phyloP scores from a whole-genome alignment of 2,113 vertebrate genomes.

The Elephantulus edwardii region DNA sequence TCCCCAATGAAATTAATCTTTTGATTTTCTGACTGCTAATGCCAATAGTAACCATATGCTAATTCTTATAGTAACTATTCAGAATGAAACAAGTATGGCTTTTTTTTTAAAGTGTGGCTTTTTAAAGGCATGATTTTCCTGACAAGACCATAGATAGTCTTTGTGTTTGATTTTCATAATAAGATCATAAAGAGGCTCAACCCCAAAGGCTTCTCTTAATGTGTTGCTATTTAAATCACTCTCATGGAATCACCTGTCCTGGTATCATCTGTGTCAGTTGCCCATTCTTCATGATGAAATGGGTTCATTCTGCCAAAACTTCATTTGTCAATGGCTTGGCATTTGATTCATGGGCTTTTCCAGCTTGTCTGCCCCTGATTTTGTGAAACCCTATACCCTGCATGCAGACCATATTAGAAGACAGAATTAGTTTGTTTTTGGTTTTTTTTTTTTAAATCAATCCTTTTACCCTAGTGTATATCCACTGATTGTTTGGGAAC shows the following conservation, averaged over 20 bases:
- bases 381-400: not conserved
- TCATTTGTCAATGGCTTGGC: not conserved
- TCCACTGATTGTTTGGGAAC: not conserved
- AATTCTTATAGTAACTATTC: constrained; percentile 7
- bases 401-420: not conserved
- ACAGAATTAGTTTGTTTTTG: constrained; percentile 21
- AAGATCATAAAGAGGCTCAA: not conserved
- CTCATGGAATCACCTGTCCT: not conserved
- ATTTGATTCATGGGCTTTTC: not conserved
- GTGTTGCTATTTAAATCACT: constrained; percentile 17
- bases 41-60: not conserved
- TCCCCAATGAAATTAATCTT: too few relatives aligned
- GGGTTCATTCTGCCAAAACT: not conserved
- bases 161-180: constrained; percentile 37
- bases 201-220: constrained; percentile 2
- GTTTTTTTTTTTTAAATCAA: too few relatives aligned
- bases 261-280: not conserved
- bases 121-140: constrained; percentile 27
- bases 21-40: too few relatives aligned
- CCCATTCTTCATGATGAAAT: constrained; percentile 19
- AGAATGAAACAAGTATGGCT: not conserved
- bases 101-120: too few relatives aligned
- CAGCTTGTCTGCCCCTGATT: not conserved
- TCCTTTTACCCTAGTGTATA: not conserved
- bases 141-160: not conserved